Evolutionary conservation across 1,140 invertebrate species (phyloP), one percentile per base, ranked within the genome.

Genomic region (Oscheius sp.): DNA sequence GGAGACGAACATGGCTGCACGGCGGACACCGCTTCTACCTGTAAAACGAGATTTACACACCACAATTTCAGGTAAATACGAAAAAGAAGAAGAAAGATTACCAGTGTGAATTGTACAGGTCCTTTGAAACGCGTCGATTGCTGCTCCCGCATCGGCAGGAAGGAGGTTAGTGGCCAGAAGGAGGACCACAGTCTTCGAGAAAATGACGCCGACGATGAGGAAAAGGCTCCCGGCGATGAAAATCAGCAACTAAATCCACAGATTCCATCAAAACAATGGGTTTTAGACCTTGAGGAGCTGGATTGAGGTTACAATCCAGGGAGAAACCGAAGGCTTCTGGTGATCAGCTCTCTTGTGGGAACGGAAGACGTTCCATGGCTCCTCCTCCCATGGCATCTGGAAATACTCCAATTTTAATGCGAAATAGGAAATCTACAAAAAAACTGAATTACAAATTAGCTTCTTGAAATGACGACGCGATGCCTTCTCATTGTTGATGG

Each of bases 341-440:
- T n/a, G 36, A 18, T 35, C 28, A 31, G 52, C 58, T 32, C 72
- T 26, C 38, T 74, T 74, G 52, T 74, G 72, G 7, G 72, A 74
- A n/a, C 72, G 72, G 42, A 74, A 74, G 28, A 64, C 64, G 36
- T 74, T 68, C 72, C 72, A 74, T 13, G 68, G 65, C n/a, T 68
- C 55, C n/a, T 74, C 72, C 62, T 58, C 69, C 31, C 59, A 35
- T 28, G 36, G 34, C 69, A 71, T 71, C 29, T 7, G 49, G n/a
- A 45, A 61, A 61, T n/a, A n/a, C n/a, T n/a, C n/a, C n/a, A n/a
- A n/a, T n/a, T n/a, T n/a, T n/a, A n/a, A n/a, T n/a, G n/a, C n/a
- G n/a, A n/a, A n/a, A n/a, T n/a, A n/a, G n/a, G n/a, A n/a, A n/a
- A n/a, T n/a, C n/a, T n/a, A n/a, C n/a, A n/a, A n/a, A n/a, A n/a